Conservation (phyloP, 2,888 invertebrate species). For the Pterobdella sp. region DNA sequence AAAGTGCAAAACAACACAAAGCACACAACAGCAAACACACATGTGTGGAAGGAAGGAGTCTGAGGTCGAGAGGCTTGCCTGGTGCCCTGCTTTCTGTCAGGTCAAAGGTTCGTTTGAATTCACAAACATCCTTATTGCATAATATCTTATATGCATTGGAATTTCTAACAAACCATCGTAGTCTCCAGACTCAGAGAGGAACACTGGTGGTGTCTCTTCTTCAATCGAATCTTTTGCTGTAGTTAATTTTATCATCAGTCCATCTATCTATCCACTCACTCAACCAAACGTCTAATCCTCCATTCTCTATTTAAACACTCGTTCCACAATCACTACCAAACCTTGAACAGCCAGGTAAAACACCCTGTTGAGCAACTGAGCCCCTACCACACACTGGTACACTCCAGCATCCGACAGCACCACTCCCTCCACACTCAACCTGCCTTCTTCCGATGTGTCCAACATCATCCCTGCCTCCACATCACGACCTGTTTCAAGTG, state of each 20-base stretch:
- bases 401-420: conserved; percentile 79
- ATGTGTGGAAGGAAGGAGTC: conserved; percentile 71
- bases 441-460: conserved; percentile 34
- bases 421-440: conserved; percentile 78
- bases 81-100: conserved; percentile 62
- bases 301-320: background rate
- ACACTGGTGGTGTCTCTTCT: too few relatives aligned
- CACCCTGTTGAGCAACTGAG: background rate
- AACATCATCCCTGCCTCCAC: too few relatives aligned
- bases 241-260: too few relatives aligned
- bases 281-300: background rate
- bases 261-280: too few relatives aligned
- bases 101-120: background rate
- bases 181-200: too few relatives aligned
- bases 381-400: conserved; percentile 78
- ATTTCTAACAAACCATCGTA: too few relatives aligned
- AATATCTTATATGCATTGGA: too few relatives aligned
- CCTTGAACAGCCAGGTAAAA: background rate
- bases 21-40: conserved; percentile 50
- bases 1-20: too few relatives aligned
- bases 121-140: too few relatives aligned
- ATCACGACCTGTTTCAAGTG: too few relatives aligned
- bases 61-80: conserved; percentile 71
- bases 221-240: too few relatives aligned
- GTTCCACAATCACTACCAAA: background rate